Conservation (phyloP, 30 jellyfish, hydroid and myxozoan genomes). For the Euphysa ruthae region DNA sequence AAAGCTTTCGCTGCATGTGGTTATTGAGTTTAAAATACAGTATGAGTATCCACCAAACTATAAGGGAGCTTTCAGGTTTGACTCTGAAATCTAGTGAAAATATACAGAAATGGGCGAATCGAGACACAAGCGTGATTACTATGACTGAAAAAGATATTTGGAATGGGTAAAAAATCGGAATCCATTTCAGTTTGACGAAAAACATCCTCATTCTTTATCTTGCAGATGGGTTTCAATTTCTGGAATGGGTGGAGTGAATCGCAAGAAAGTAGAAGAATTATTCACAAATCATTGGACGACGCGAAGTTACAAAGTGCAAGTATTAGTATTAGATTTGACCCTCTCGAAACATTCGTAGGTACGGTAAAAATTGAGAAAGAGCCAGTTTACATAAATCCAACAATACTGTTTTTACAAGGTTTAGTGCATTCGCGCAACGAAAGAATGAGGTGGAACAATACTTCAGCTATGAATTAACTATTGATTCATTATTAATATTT, state of each 20-base stretch:
- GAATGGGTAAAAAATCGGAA: conserved; percentile 17
- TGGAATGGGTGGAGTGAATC: conserved; percentile 21
- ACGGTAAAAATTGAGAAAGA: conserved; percentile 4
- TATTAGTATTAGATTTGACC: neutral
- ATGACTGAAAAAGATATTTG: neutral
- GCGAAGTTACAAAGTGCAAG: neutral
- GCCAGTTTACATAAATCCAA: conserved; percentile 16
- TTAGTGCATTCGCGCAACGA: conserved; percentile 31
- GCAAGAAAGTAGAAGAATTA: conserved; percentile 34
- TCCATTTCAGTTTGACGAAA: conserved; percentile 5
- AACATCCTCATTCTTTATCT: conserved; percentile 17
- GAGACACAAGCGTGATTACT: conserved; percentile 21
- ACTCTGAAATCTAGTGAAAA: conserved; percentile 27
- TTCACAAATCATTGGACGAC: neutral
- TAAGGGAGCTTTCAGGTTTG: conserved; percentile 21
- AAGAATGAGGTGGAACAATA: conserved; percentile 16
- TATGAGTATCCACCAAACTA: conserved; percentile 34
- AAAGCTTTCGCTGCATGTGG: conserved; percentile 26
- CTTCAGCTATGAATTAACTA: conserved; percentile 33
- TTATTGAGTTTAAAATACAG: neutral
- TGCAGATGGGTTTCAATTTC: conserved; percentile 14
- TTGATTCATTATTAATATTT: conserved; percentile 14
- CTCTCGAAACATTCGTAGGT: neutral
- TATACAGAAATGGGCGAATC: conserved; percentile 32
- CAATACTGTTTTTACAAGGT: conserved; percentile 30